These are phyloP conservation scores for Eremobia ochroleuca DNA, from an alignment of 2,888 invertebrate species.

Conservation along the genomic window DNA sequence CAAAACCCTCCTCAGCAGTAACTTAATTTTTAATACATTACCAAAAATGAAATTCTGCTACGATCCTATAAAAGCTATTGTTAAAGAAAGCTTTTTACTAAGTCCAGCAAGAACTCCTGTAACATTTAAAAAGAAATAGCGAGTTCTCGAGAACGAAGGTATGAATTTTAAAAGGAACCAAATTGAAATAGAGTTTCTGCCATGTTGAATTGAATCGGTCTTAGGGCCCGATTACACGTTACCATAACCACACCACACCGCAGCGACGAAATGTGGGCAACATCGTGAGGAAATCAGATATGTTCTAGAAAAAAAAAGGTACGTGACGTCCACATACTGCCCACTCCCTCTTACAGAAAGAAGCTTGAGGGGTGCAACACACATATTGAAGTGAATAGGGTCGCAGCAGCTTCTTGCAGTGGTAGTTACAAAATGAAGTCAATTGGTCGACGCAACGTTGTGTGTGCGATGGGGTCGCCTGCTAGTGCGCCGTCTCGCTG, in stretches of 20 bases:
- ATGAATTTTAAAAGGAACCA: constrained; percentile 74
- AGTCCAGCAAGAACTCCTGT: constrained; percentile 35
- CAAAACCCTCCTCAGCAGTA: constrained; percentile 9
- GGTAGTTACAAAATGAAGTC: no score
- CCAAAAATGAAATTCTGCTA: constrained; percentile 26
- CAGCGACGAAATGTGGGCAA: no score
- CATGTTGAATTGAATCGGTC: constrained; percentile 59
- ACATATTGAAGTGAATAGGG: no score
- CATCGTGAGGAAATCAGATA: no score
- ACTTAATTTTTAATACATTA: constrained; percentile 37
- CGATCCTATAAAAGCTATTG: constrained; percentile 35
- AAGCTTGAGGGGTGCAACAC: no score
- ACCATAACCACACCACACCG: background rate
- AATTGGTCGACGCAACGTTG: no score
- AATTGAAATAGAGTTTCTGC: constrained; percentile 69
- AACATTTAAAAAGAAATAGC: constrained; percentile 58
- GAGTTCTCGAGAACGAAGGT: constrained; percentile 64
- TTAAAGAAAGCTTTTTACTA: constrained; percentile 47
- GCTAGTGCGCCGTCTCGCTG: no score
- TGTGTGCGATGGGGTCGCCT: no score
- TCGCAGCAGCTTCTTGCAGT: no score
- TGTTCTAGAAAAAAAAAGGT: no score
- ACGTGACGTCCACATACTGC: no score
- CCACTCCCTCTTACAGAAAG: no score
- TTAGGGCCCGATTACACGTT: background rate